Percentiles rank a stretch among this genome's conserved stretches.
Conservation (phyloP, 2,888 invertebrate genomes). For the Oscheius sp. region DNA sequence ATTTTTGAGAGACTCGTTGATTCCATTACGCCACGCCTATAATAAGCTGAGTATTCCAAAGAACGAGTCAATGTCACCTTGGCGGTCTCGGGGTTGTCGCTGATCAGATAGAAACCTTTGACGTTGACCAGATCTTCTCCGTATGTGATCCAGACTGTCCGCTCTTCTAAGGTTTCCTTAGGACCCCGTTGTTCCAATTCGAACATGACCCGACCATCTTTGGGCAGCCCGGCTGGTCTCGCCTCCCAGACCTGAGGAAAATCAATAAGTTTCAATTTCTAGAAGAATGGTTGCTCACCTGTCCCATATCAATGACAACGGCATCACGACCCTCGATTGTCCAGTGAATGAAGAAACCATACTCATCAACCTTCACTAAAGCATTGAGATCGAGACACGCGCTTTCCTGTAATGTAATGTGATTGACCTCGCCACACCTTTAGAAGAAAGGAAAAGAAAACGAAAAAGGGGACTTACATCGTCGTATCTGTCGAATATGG, state of each 20-base stretch:
- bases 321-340: conserved; percentile 83
- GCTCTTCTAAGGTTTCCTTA: conserved; percentile 83
- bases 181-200: conserved; percentile 86
- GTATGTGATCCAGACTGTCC: conserved; percentile 95
- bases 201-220: conserved; percentile 86
- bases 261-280: background rate
- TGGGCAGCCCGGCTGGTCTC: conserved; percentile 60
- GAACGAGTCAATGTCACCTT: conserved; percentile 80
- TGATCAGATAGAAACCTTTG: conserved; percentile 95
- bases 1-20: conserved; percentile 92
- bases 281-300: conserved; percentile 81
- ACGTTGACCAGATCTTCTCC: conserved; percentile 99
- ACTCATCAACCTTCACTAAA: conserved; percentile 76
- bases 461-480: conserved; percentile 78
- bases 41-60: conserved; percentile 64
- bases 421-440: conserved; percentile 14
- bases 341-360: conserved; percentile 77
- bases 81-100: conserved; percentile 90
- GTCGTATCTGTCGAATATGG: conserved; percentile 94
- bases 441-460: background rate
- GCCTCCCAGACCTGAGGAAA: conserved; percentile 67
- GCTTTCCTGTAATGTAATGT: conserved; percentile 54
- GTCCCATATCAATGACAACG: conserved; percentile 95
- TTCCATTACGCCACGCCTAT: conserved; percentile 91
- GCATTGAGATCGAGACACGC: conserved; percentile 74